A percentile compares a stretch with the other conserved stretches of the same genome.
Evolutionary conservation across 2,797 vertebrate genomes (phyloP).

Genomic region (Poecilia gillii): DNA sequence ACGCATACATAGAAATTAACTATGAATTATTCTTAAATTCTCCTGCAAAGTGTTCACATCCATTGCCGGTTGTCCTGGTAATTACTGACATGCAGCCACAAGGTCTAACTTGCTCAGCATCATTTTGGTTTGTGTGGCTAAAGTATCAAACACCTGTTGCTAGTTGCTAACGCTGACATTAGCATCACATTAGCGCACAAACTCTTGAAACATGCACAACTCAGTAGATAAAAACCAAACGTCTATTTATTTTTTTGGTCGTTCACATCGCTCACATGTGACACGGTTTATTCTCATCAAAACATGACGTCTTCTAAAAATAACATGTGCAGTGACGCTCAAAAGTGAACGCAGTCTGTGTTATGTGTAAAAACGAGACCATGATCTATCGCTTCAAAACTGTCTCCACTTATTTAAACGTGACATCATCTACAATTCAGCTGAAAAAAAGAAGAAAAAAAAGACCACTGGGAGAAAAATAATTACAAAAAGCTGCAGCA

Average conservation of each 20-base stretch:
- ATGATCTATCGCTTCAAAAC: neutral
- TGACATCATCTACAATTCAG: neutral
- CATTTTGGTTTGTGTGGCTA: neutral
- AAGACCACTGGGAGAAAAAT: neutral
- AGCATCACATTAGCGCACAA: neutral
- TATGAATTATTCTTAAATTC: neutral
- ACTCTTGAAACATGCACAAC: neutral
- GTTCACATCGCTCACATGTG: neutral
- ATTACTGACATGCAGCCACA: neutral
- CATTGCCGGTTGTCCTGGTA: neutral
- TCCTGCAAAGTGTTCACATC: neutral
- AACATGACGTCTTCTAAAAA: neutral
- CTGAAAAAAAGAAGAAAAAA: neutral
- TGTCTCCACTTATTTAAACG: neutral
- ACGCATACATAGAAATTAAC: neutral
- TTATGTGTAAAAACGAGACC: neutral
- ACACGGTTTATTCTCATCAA: neutral
- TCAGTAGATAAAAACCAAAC: neutral
- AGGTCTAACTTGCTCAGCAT: neutral
- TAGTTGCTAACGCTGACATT: neutral
- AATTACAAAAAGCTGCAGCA: neutral
- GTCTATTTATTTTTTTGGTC: neutral
- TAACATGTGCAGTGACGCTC: neutral
- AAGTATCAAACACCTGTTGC: neutral
- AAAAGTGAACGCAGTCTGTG: neutral